A percentile compares a stretch with the other conserved stretches of the same genome.
Conservation (phyloP, 2,113 vertebrate species). For the Rhea americana region DNA sequence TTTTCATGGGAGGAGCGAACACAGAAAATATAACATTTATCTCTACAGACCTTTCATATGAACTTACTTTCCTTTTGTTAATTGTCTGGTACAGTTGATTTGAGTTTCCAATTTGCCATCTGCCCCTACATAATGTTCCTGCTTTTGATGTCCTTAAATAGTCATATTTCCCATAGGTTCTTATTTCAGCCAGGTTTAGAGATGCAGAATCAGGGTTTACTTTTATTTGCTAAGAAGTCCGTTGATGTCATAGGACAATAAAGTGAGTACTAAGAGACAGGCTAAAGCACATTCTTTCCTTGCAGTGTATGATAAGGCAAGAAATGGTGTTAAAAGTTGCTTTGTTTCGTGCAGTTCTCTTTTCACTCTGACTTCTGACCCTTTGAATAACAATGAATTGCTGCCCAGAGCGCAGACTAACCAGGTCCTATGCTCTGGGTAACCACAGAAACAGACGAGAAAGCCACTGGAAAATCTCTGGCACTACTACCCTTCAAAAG, state of each 20-base stretch:
- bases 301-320: background rate
- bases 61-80: background rate
- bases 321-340: background rate
- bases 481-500: background rate
- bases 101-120: background rate
- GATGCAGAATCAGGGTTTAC: background rate
- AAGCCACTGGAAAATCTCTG: background rate
- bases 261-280: background rate
- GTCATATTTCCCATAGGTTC: background rate
- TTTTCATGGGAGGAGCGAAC: background rate
- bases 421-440: background rate
- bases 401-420: background rate
- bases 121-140: background rate
- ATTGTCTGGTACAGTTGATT: background rate
- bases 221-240: background rate
- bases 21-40: background rate
- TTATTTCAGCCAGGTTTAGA: background rate
- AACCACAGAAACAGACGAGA: background rate
- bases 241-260: background rate
- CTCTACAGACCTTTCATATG: background rate
- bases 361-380: background rate
- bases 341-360: background rate
- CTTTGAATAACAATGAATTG: background rate
- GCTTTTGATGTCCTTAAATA: background rate
- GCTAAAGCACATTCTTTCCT: background rate